Base-by-base conservation (phyloP, 2,113 vertebrate species). In the Diglossa brunneiventris region DNA sequence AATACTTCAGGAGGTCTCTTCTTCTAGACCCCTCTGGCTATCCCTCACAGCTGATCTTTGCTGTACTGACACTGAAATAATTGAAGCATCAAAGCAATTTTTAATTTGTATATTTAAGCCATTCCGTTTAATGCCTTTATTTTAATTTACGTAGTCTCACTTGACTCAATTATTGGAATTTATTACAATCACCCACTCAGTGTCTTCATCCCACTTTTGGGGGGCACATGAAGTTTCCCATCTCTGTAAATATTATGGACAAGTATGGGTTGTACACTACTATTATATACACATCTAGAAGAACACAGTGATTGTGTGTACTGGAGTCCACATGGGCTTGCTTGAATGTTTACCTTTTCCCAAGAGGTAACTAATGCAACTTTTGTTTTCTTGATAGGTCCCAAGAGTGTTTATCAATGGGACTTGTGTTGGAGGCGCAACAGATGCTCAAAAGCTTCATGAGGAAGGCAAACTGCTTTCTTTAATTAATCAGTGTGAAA, bases 331-430 rank as follows among this genome's bases (percentile, higher is more conserved):
- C 5, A 1, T 14, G 17, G 35, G 21, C 47, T 66, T 55, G 15
- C 61, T 77, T 79, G 37, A 12, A 42, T 24, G 56, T 76, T 73
- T 49, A 30, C 27, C 30, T 53, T 53, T 61, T 33, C 7, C n/a
- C 11, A 62, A 30, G 30, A 73, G 42, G 35, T 44, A 83, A 87
- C 64, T 92, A 73, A 94, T 42, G 62, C 23, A 18, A 61, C 42
- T 83, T 94, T 68, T 33, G 18, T 90, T 92, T 95, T 62, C 63
- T 76, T 81, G 39, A 77, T 87, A 99, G 99, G 99, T 99, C 27
- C 99, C 99, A 20, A 98, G 99, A 97, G 98, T 99, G 84, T 99
- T 99, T 98, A 97, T 99, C 75, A 99, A 99, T 31, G 99, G 99
- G 53, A 97, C 97, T 90, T 99, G 99, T 93, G 98, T 99, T 35